Evolutionary conservation across 2,797 vertebrate genomes (phyloP), one percentile per base, ranked within the genome.

Genomic region (Danionella dracula): DNA sequence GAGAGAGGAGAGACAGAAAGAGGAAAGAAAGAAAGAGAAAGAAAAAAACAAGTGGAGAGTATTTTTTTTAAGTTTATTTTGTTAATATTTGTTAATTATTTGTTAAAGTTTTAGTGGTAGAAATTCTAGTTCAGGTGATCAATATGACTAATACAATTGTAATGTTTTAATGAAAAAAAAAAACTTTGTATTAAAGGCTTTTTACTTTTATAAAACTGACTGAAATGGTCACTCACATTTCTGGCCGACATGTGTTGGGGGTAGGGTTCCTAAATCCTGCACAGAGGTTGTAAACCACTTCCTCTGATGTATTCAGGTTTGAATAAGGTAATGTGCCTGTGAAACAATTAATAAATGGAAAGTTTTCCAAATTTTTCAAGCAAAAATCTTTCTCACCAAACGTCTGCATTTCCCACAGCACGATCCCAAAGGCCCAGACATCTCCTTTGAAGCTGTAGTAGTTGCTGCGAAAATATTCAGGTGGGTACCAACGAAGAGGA

Each of bases 401-500:
- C 6, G 76, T 86, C 71, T 88, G 84, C 81, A 91, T 84, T 76
- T 91, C 88, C 88, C 88, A 91, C 50, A 90, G 76, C 55, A 90
- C 70, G 0, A 90, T 82, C 17, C 89, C 88, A 31, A 85, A 90
- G 0, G 89, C 78, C 89, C 88, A 90, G 54, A 90, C 83, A 0
- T 91, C 89, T 23, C 88, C 87, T n/a, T 86, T 87, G 61, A 88
- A 89, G 78, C 82, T 82, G 79, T 90, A 91, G 59, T 83, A 83
- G 76, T 82, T 86, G 81, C 66, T 86, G 45, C 79, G 86, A 81
- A 90, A 91, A 78, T 88, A 90, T 68, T 91, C 88, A 0, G 89
- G 89, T 2, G 88, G 89, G 67, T 90, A 90, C 89, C 89, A 90
- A 51, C 89, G 89, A 66, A 90, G 73, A 0, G 88, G 88, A 1